phyloP scores from a whole-genome alignment of 2,888 invertebrate species.

The Tenthredo distinguenda region DNA sequence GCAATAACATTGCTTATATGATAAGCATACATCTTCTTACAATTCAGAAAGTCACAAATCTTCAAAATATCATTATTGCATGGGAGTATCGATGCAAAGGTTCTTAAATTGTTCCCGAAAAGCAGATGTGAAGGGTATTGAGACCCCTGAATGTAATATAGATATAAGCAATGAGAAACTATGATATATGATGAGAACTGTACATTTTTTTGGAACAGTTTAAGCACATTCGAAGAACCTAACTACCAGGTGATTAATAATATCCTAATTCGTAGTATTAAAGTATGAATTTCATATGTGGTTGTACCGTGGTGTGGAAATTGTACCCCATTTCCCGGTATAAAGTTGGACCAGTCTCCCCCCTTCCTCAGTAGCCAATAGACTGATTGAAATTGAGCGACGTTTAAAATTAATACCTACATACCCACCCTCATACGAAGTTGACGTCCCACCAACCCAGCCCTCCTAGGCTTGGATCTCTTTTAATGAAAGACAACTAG shows the following conservation, averaged over 20 bases:
- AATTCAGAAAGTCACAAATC: neutral
- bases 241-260: neutral
- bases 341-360: constrained; percentile 25
- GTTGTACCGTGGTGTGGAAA: constrained; percentile 44
- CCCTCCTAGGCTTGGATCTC: constrained; percentile 56
- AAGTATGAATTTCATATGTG: constrained; percentile 23
- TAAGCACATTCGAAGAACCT: neutral
- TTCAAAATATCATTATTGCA: neutral
- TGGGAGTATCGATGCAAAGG: neutral
- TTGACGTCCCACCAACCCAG: constrained; percentile 46
- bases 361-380: constrained; percentile 39
- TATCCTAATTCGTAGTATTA: constrained; percentile 26
- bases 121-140: neutral
- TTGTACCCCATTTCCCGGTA: constrained; percentile 45
- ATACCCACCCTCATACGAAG: constrained; percentile 45
- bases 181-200: no score
- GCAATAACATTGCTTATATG: neutral
- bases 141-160: no score
- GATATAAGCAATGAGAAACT: no score
- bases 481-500: constrained; percentile 61
- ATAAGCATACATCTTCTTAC: neutral
- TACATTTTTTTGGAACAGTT: neutral
- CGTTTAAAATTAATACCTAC: constrained; percentile 40
- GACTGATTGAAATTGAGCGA: constrained; percentile 10
- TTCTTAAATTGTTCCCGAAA: neutral